Evolutionary conservation across 2,113 vertebrate genomes (phyloP).

Genomic region (Dermatemys mawii): DNA sequence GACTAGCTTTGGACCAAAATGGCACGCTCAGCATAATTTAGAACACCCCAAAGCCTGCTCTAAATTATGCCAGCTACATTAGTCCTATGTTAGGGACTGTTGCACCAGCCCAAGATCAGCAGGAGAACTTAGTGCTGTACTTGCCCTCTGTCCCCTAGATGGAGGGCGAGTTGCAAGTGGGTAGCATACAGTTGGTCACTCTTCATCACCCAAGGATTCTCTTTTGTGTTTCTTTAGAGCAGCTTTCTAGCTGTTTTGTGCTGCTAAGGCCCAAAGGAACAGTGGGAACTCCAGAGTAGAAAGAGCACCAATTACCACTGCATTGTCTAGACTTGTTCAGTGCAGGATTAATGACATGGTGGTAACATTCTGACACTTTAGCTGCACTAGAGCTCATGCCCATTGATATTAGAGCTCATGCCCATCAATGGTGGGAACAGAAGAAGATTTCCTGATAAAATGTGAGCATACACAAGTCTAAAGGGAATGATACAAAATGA

Average conservation of each 20-base stretch:
- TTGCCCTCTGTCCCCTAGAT: not conserved
- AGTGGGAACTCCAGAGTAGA: not conserved
- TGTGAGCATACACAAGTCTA: not conserved
- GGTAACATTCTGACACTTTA: not conserved
- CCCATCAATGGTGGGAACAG: not conserved
- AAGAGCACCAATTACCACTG: not conserved
- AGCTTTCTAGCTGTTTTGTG: not conserved
- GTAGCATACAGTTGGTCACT: not conserved
- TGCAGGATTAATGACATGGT: not conserved
- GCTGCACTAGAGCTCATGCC: not conserved
- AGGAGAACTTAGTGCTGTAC: not conserved
- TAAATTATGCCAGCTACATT: fast-evolving
- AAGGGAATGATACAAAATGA: not conserved
- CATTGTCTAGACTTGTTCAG: not conserved
- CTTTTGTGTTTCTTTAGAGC: not conserved
- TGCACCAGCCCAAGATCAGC: not conserved
- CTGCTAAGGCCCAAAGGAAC: not conserved
- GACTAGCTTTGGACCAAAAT: not conserved
- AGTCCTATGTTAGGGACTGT: not conserved
- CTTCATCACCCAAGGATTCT: not conserved
- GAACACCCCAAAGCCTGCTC: not conserved
- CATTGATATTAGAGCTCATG: not conserved
- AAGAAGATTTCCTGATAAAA: not conserved
- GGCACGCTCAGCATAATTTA: not conserved
- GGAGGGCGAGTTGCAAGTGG: fast-evolving